Base-by-base conservation (phyloP, 2,113 vertebrate species). In the Chroicocephalus ridibundus region DNA sequence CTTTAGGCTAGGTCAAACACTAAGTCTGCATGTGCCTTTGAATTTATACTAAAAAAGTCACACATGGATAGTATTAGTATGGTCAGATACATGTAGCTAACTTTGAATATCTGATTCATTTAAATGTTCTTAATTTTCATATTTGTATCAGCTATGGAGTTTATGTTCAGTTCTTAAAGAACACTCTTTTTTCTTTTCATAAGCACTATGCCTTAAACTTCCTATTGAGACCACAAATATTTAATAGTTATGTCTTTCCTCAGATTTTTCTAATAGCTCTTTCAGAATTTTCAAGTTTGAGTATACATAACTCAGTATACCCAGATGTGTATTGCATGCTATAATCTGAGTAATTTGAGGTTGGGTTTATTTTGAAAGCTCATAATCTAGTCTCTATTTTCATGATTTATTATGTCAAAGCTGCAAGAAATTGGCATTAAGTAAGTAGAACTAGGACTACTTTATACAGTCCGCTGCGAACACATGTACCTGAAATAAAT, bases 321-420 rank as follows among this genome's bases (percentile, higher is more conserved):
- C 16, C 46, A 86, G 42, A 26, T 70, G 27, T 71, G n/a, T 72
- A 65, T 42, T 75, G 26, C 66, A 72, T 66, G 5, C 10, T 88
- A 20, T 81, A 92, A 97, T 58, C 75, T 34, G 15, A 85, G 71
- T 77, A 94, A 96, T 69, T 42, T 17, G 9, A 90, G 64, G 58
- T 69, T 44, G 40, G 21, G 15, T 71, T 97, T 94, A 61, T 94
- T 93, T 82, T 94, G 87, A 88, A 93, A 95, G 47, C 52, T 94
- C 51, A 75, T 32, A 57, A 44, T 80, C 69, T 64, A 76, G 84
- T 21, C 19, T 89, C 85, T 65, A 77, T 14, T 87, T 54, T 54
- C 31, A 13, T 49, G 9, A 57, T 91, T 91, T 96, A 79, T 62
- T 70, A 76, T 8, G 18, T 47, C 60, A 54, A 26, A 12, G 38